phyloP scores from a whole-genome alignment of 1,140 invertebrate genomes.

The Calephelis virginiensis region DNA sequence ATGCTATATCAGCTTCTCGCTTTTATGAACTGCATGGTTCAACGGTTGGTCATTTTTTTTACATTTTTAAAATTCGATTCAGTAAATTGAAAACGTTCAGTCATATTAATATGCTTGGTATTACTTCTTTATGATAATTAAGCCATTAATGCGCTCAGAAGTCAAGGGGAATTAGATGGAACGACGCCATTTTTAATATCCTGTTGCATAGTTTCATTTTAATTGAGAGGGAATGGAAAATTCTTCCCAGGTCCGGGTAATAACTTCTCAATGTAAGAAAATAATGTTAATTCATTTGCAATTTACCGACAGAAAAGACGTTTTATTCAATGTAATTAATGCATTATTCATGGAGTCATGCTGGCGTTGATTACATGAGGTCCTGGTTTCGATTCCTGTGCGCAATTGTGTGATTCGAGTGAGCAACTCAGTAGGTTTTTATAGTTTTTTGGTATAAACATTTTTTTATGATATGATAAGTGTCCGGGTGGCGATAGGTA shows the following conservation, averaged over 20 bases:
- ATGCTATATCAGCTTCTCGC: too few species aligned
- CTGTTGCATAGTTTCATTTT: conserved; percentile 23
- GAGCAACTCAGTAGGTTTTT: too few species aligned
- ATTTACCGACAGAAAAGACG: neutral
- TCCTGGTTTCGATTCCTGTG: too few species aligned
- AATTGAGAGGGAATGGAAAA: conserved; percentile 25
- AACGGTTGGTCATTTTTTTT: too few species aligned
- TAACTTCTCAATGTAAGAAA: conserved; percentile 25
- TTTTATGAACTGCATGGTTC: too few species aligned
- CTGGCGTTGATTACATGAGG: too few species aligned
- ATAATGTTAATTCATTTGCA: neutral
- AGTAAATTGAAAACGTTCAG: neutral
- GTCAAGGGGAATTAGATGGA: neutral
- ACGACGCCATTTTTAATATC: conserved; percentile 16
- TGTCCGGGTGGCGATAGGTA: too few species aligned
- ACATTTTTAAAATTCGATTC: too few species aligned
- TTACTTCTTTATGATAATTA: conserved; percentile 9
- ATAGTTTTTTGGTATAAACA: too few species aligned
- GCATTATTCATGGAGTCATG: too few species aligned
- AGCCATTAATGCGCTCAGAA: conserved; percentile 4
- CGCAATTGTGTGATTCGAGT: too few species aligned
- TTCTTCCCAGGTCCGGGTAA: conserved; percentile 22
- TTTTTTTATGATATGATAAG: too few species aligned
- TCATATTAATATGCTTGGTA: neutral
- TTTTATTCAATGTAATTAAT: neutral